A percentile compares a stretch with the other conserved stretches of the same genome.
These are phyloP conservation scores for Lycia hirtaria DNA, from an alignment of 2,888 invertebrate genomes.

Conservation along the genomic window DNA sequence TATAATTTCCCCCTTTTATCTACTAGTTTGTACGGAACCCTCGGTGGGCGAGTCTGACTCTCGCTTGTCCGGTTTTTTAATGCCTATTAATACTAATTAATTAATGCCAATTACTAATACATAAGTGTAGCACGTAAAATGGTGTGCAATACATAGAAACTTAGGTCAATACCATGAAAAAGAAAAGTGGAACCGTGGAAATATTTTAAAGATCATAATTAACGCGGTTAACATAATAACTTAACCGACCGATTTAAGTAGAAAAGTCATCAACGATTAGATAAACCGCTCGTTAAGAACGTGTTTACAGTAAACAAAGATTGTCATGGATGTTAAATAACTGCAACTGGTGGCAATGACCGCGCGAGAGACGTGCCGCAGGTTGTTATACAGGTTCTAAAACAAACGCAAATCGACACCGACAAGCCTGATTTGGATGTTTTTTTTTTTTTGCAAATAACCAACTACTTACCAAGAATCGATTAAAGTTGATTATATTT, in stretches of 20 bases:
- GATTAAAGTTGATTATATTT: constrained; percentile 36
- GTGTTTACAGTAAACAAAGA: constrained; percentile 70
- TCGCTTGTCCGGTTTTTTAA: no score
- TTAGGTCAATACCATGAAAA: background rate
- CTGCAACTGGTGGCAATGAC: constrained; percentile 82
- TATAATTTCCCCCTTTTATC: no score
- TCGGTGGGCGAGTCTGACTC: no score
- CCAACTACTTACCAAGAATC: constrained; percentile 30
- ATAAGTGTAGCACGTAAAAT: background rate
- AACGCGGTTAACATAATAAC: constrained; percentile 25
- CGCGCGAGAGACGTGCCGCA: constrained; percentile 57
- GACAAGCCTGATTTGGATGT: constrained; percentile 36
- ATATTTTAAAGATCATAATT: constrained; percentile 1
- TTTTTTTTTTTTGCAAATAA: constrained; percentile 41
- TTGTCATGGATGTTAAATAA: constrained; percentile 76
- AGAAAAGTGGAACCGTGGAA: background rate
- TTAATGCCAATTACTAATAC: no score
- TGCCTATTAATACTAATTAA: no score
- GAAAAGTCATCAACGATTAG: constrained; percentile 41
- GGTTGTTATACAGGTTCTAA: constrained; percentile 77
- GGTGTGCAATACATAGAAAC: background rate
- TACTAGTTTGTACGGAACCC: no score
- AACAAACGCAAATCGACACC: constrained; percentile 55
- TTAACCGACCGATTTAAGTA: constrained; percentile 22
- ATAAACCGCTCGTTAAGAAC: constrained; percentile 67